phyloP scores from a whole-genome alignment of 2,888 invertebrate species.

The Lysandra coridon region DNA sequence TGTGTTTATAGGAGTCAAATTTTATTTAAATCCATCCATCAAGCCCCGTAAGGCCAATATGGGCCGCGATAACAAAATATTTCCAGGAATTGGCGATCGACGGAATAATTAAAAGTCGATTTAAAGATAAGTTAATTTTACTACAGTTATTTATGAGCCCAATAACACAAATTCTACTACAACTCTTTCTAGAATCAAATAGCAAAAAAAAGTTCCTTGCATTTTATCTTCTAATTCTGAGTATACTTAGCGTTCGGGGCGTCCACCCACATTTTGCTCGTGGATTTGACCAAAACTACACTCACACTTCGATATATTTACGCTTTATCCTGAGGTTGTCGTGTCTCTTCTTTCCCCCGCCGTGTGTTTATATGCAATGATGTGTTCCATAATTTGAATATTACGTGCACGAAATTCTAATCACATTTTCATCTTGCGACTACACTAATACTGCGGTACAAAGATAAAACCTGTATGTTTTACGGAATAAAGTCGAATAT shows the following conservation, averaged over 20 bases:
- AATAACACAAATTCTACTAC: too few species aligned
- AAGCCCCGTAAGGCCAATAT: too few species aligned
- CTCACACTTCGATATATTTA: conserved; percentile 67
- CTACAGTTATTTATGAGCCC: background rate
- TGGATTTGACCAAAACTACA: conserved; percentile 70
- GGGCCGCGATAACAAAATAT: too few species aligned
- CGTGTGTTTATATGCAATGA: conserved; percentile 38
- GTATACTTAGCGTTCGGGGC: conserved; percentile 51
- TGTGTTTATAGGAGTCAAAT: background rate
- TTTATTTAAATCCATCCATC: conserved; percentile 16
- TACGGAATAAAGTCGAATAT: conserved; percentile 31
- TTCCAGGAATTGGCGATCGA: too few species aligned
- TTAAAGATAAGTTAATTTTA: background rate
- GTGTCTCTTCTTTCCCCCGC: conserved; percentile 47
- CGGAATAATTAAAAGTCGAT: background rate
- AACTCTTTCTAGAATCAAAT: too few species aligned
- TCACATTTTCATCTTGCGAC: conserved; percentile 48
- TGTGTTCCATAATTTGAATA: conserved; percentile 47
- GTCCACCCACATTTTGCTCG: conserved; percentile 64
- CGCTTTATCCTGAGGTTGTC: conserved; percentile 65
- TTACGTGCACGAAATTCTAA: conserved; percentile 46
- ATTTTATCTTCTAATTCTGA: conserved; percentile 43
- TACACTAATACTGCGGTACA: background rate
- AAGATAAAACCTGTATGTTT: conserved; percentile 6
- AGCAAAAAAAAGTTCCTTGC: background rate